A percentile compares a stretch with the other conserved stretches of the same genome.
phyloP scores from a whole-genome alignment of 2,113 vertebrate species.

The Stomatorhinus ivindoensis region DNA sequence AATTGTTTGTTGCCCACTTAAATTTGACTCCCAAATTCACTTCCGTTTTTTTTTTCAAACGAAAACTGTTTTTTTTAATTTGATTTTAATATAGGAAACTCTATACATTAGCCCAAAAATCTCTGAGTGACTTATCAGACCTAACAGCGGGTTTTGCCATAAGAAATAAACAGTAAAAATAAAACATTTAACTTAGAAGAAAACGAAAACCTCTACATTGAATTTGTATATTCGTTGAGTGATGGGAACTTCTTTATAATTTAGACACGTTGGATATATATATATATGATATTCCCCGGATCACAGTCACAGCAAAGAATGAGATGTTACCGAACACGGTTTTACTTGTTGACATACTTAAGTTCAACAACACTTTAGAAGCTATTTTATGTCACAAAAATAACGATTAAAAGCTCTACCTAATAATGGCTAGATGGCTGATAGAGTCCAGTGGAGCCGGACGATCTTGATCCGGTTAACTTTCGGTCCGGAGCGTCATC shows the following conservation, averaged over 20 bases:
- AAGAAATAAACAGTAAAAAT: neutral
- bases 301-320: neutral
- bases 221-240: neutral
- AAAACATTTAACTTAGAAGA: neutral
- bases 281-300: neutral
- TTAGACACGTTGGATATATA: neutral
- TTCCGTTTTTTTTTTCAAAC: neutral
- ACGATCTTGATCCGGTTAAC: neutral
- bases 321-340: neutral
- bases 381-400: neutral
- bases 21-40: neutral
- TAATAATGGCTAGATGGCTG: neutral
- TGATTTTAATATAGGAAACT: neutral
- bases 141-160: neutral
- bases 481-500: neutral
- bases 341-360: neutral
- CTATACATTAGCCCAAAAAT: neutral
- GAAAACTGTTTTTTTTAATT: neutral
- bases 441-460: neutral
- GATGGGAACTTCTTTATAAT: neutral
- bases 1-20: neutral
- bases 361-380: neutral
- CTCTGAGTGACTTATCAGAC: neutral
- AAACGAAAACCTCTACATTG: neutral
- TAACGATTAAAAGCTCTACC: neutral